Evolutionary conservation across 2,113 vertebrate species (phyloP), one percentile per base, ranked within the genome.

Genomic region (Paracanthobrama guichenoti): DNA sequence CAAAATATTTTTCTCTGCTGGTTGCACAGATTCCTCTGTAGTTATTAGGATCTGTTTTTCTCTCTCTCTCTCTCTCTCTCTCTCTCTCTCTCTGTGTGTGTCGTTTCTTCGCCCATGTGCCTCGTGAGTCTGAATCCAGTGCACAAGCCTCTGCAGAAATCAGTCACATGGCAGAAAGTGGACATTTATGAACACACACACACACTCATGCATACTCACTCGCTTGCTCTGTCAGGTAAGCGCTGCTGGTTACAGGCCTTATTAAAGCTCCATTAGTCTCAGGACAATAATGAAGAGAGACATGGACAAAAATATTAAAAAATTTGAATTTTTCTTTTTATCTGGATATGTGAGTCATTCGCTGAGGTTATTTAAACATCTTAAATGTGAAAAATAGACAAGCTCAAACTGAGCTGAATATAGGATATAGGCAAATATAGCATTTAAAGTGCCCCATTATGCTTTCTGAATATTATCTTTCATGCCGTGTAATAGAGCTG

Each of bases 81-180:
- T 74, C 80, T 57, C 35, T 83, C 77, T 82, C 26, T 81, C 18
- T 57, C 28, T 55, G 87, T 44, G 85, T 62, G 73, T 57, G 79
- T 76, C 31, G 14, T 59, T 82, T 14, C 59, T 76, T 20, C 13
- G 20, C 20, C 75, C 26, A 24, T 67, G 69, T 77, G 81, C 81
- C 81, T 39, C 81, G 72, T 86, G 87, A 88, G 42, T 83, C 39
- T 42, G 39, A 53, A 64, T 74, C n/a, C 12, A 84, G 71, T 22
- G 39, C 39, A 66, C 35, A 42, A 78, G 60, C 48, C 3, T 42
- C 28, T 55, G 74, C 26, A 57, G 9, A 24, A 83, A 39, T 46
- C 24, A 26, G 75, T 85, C 82, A 86, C 82, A 57, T 88, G 87
- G 66, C 53, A 64, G 44, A 53, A 80, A 53, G 55, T 48, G 50